Evolutionary conservation across 2,113 vertebrate species (phyloP).

Genomic region (Casuarius casuarius): DNA sequence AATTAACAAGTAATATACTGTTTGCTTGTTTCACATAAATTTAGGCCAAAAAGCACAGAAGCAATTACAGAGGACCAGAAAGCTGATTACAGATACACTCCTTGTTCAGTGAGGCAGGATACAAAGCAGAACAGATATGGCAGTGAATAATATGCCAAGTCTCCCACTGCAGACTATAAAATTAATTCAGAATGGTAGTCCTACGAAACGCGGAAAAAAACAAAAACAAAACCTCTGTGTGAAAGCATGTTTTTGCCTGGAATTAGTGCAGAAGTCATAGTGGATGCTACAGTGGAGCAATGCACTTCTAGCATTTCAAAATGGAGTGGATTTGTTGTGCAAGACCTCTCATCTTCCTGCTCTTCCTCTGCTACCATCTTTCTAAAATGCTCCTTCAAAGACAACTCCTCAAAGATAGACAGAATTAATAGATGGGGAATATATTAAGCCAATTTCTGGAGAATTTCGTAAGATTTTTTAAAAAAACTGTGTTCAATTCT

Average conservation of each 20-base stretch:
- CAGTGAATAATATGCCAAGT: background rate
- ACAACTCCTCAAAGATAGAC: background rate
- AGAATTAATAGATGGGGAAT: background rate
- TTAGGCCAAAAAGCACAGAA: background rate
- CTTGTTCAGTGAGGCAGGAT: background rate
- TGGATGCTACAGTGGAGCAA: background rate
- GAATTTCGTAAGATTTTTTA: background rate
- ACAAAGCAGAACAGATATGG: background rate
- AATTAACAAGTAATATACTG: background rate
- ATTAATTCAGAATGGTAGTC: background rate
- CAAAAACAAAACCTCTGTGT: background rate
- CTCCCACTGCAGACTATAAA: background rate
- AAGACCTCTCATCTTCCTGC: background rate
- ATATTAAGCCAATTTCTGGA: background rate
- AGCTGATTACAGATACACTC: background rate
- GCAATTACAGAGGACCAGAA: background rate
- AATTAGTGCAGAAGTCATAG: background rate
- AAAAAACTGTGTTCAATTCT: rapidly evolving
- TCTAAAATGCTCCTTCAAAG: background rate
- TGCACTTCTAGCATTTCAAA: background rate
- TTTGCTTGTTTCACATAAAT: background rate
- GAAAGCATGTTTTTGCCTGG: background rate
- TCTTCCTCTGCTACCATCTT: background rate
- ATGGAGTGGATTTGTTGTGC: background rate
- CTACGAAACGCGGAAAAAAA: background rate